Evolutionary conservation across 2,113 vertebrate genomes (phyloP).

Genomic region (Helogale parvula): DNA sequence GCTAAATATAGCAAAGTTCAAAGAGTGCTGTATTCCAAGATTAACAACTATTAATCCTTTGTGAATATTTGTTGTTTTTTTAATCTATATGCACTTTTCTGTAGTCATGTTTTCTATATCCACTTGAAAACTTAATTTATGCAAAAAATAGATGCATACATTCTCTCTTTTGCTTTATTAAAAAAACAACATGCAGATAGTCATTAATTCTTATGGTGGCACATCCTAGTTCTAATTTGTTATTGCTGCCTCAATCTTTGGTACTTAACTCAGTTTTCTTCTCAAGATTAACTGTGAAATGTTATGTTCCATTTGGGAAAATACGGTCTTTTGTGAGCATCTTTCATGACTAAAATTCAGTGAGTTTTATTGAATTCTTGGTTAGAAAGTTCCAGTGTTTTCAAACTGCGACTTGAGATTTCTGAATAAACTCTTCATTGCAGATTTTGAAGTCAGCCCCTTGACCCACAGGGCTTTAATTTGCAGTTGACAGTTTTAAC

Average conservation of each 20-base stretch:
- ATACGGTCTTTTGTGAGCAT: background rate
- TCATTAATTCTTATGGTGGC: conserved; percentile 4
- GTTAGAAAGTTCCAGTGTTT: conserved; percentile 33
- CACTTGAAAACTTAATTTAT: conserved; percentile 49
- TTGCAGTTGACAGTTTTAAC: conserved; percentile 59
- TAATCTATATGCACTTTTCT: background rate
- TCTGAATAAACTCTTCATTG: background rate
- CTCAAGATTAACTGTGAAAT: conserved; percentile 25
- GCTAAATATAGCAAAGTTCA: conserved; percentile 44
- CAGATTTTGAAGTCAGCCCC: conserved; percentile 43
- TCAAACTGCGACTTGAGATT: conserved; percentile 39
- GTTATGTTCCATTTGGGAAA: background rate
- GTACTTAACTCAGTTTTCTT: conserved; percentile 11
- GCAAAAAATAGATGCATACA: background rate
- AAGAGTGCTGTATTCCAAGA: conserved; percentile 19
- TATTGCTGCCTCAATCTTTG: conserved; percentile 1
- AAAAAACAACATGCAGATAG: conserved; percentile 18
- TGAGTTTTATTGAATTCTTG: conserved; percentile 32
- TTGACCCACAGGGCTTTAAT: background rate
- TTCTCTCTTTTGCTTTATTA: conserved; percentile 58
- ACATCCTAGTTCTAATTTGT: conserved; percentile 28
- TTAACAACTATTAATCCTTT: conserved; percentile 35
- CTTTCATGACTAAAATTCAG: conserved; percentile 29
- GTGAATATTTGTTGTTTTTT: conserved; percentile 39
- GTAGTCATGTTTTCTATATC: conserved; percentile 22